Base-by-base conservation (phyloP, 2,797 vertebrate species). In the Threskiornis aethiopicus region DNA sequence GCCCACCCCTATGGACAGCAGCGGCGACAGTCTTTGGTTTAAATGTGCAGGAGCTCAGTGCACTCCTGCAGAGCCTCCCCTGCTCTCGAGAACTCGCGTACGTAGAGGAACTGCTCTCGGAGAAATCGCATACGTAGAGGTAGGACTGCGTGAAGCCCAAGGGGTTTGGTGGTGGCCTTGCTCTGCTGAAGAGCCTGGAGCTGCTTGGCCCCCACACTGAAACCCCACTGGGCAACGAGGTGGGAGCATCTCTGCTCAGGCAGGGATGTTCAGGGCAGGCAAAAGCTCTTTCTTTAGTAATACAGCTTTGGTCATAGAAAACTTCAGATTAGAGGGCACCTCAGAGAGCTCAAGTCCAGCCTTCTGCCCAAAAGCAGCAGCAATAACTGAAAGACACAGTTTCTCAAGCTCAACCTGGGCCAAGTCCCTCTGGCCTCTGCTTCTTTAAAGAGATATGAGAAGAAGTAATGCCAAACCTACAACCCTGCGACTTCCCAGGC, bases 111-210 rank as follows among this genome's bases (percentile, higher is more conserved):
- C 41, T 41, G 41, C 41, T 41, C 41, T 41, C 5, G 41, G 41
- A 41, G 41, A 41, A 41, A 14, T 46, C 2, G 1, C 20, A 0
- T 8, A 6, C 0, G 4, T 42, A 33, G 69, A 37, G 66, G 47
- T 19, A 62, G 70, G 11, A 29, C 21, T 20, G 5, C 14, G 3
- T 5, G 67, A 33, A 51, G n/a, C 21, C 28, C n/a, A 6, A 8
- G 31, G 51, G 49, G 6, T 33, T 59, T 70, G 89, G 42, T 49
- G 31, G 20, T 37, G 35, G 13, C 25, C 13, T 49, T 76, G 35
- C 59, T 52, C 64, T 29, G 64, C 41, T 71, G 78, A 59, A 49
- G 61, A 49, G 22, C 49, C 35, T 67, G 62, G 55, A 57, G 37
- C 37, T 62, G 49, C n/a, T 41, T 58, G 87, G 42, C 24, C 79